Evolutionary conservation across 1,140 invertebrate genomes (phyloP).

Genomic region (Habropoda laboriosa): DNA sequence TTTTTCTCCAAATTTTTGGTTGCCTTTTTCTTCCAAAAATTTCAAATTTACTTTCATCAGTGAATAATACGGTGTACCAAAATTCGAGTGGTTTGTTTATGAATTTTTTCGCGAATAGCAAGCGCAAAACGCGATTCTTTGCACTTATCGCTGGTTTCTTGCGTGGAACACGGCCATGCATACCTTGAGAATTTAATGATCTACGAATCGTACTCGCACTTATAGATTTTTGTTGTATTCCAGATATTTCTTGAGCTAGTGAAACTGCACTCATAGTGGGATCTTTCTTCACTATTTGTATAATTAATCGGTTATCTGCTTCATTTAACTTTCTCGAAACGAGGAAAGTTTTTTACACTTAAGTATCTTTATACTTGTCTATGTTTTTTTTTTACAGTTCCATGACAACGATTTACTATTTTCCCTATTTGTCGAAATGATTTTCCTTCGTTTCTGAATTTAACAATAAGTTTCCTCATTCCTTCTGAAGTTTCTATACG

Average conservation of each 20-base stretch:
- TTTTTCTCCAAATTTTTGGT: constrained; percentile 9
- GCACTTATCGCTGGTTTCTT: not conserved
- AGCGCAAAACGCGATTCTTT: constrained; percentile 3
- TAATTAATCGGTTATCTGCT: constrained; percentile 1
- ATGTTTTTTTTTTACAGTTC: constrained; percentile 3
- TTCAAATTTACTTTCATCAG: constrained; percentile 1
- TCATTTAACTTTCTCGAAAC: not conserved
- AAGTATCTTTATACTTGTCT: not conserved
- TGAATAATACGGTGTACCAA: constrained; percentile 1
- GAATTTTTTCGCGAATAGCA: not conserved
- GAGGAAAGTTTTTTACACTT: constrained; percentile 8
- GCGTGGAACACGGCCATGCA: not conserved
- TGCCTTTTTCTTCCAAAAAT: constrained; percentile 7
- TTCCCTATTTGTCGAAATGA: not conserved
- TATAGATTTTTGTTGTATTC: constrained; percentile 4
- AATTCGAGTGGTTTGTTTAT: constrained; percentile 3
- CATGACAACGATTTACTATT: not conserved
- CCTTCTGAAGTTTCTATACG: constrained; percentile 9
- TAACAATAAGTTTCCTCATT: constrained; percentile 2
- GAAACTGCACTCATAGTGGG: not conserved
- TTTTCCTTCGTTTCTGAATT: not conserved
- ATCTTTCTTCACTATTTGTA: constrained; percentile 4
- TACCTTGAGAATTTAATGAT: not conserved
- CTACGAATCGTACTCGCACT: not conserved
- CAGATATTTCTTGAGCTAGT: constrained; percentile 8